A percentile compares a stretch with the other conserved stretches of the same genome.
phyloP scores from a whole-genome alignment of 2,113 vertebrate species.

The Chionis minor region DNA sequence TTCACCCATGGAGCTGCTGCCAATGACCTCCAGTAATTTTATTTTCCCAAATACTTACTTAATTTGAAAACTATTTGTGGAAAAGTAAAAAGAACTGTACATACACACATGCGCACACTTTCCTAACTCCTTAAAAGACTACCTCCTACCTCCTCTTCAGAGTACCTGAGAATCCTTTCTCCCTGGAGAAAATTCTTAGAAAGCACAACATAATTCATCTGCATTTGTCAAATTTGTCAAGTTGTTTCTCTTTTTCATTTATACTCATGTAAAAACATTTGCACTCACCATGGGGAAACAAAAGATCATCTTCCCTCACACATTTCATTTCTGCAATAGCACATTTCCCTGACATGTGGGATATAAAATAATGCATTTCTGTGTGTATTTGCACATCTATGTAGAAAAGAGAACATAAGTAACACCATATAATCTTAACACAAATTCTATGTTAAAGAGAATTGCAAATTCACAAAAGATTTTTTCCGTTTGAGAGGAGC shows the following conservation, averaged over 20 bases:
- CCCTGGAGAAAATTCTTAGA: not conserved
- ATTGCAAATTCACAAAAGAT: not conserved
- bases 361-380: not conserved
- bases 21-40: not conserved
- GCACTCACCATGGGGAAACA: not conserved
- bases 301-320: not conserved
- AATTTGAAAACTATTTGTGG: not conserved
- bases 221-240: not conserved
- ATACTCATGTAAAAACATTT: not conserved
- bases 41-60: not conserved
- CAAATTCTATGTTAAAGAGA: not conserved
- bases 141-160: not conserved
- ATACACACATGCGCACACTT: accelerated
- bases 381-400: not conserved
- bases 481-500: not conserved
- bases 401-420: not conserved
- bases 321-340: not conserved
- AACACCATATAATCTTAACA: not conserved
- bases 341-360: not conserved
- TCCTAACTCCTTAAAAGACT: not conserved
- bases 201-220: not conserved
- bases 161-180: not conserved
- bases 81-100: not conserved
- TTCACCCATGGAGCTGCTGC: not conserved
- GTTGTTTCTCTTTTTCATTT: not conserved